Percentiles rank a stretch among this genome's conserved stretches.
Conservation (phyloP, 2,888 invertebrate species). For the Agrotis puta region DNA sequence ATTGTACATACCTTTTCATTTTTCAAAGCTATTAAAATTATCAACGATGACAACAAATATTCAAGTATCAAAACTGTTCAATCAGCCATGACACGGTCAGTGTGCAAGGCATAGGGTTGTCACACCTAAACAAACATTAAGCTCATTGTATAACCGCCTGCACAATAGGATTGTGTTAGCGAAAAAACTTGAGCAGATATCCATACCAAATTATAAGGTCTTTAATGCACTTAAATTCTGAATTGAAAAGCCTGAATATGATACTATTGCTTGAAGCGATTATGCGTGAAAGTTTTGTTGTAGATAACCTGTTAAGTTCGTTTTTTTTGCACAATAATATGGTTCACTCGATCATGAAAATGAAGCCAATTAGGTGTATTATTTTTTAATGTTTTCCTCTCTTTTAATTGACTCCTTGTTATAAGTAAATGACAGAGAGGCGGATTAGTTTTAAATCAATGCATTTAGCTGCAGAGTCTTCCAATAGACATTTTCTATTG, state of each 20-base stretch:
- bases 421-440: too few species aligned
- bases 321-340: too few species aligned
- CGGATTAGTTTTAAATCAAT: neutral
- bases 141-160: conserved; percentile 63
- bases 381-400: neutral
- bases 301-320: neutral
- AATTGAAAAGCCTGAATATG: conserved; percentile 8
- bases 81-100: conserved; percentile 58
- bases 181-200: conserved; percentile 47
- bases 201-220: conserved; percentile 34
- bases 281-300: neutral
- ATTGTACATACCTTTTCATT: too few species aligned
- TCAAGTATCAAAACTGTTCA: conserved; percentile 63
- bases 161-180: conserved; percentile 58
- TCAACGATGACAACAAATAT: neutral
- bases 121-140: conserved; percentile 73
- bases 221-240: conserved; percentile 21
- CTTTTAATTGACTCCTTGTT: neutral
- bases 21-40: neutral
- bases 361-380: neutral
- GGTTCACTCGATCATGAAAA: neutral
- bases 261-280: conserved; percentile 6
- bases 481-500: neutral
- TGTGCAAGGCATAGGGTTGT: conserved; percentile 73
- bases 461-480: too few species aligned